These are phyloP conservation scores for Drosophila kambysellisi DNA, from an alignment of 2,888 invertebrate species.

Conservation along the genomic window DNA sequence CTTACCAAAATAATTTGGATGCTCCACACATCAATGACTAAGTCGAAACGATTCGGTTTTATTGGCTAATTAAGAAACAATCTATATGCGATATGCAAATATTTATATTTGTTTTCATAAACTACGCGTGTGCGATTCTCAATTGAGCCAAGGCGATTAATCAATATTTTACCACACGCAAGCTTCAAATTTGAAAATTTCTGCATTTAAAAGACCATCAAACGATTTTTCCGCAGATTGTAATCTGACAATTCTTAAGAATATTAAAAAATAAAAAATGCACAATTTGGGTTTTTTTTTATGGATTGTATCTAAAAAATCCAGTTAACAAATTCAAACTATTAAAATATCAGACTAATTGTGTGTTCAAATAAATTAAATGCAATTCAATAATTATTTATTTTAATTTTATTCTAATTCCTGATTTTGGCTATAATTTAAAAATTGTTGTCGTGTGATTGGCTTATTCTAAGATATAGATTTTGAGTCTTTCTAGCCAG, in stretches of 20 bases:
- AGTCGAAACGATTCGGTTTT: constrained; percentile 77
- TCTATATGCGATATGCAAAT: constrained; percentile 29
- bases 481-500: not conserved
- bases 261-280: not conserved
- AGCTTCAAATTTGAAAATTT: not conserved
- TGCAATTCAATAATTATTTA: not conserved
- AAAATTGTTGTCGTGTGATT: not conserved
- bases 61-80: constrained; percentile 74
- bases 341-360: not conserved
- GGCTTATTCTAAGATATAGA: not conserved
- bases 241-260: not conserved
- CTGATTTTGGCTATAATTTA: not conserved
- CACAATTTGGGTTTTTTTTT: not conserved
- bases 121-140: constrained; percentile 64
- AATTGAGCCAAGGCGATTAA: constrained; percentile 76
- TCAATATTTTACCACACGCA: constrained; percentile 43
- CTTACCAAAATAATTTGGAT: constrained; percentile 74
- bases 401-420: not conserved
- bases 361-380: not conserved
- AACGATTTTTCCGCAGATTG: not conserved
- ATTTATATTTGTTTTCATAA: constrained; percentile 9
- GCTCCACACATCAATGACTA: constrained; percentile 79
- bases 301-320: not conserved
- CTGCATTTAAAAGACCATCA: not conserved
- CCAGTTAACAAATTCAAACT: not conserved